phyloP scores from a whole-genome alignment of 2,113 vertebrate species.

The Psephotus haematonotus region DNA sequence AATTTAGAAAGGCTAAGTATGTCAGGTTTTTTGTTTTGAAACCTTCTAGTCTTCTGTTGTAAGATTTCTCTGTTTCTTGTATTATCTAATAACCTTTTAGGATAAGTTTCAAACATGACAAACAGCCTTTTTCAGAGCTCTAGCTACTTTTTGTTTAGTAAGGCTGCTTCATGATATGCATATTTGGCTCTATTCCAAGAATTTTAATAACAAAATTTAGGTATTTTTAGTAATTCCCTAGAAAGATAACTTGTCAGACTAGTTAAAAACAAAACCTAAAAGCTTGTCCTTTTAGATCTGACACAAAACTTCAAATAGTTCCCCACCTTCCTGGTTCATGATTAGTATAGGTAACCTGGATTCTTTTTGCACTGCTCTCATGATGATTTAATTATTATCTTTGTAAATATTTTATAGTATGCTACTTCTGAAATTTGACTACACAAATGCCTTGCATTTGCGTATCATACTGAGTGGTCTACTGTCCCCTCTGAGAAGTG shows the following conservation, averaged over 20 bases:
- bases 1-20: not conserved
- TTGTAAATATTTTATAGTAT: not conserved
- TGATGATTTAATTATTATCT: not conserved
- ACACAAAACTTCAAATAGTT: not conserved
- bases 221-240: not conserved
- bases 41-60: not conserved
- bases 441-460: not conserved
- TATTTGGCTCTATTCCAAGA: not conserved
- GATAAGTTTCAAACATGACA: not conserved
- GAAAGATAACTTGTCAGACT: not conserved
- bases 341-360: not conserved
- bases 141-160: not conserved
- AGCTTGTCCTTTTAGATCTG: not conserved
- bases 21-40: not conserved
- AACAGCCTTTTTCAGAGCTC: not conserved
- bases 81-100: not conserved
- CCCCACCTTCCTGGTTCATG: rapidly evolving
- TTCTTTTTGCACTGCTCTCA: not conserved
- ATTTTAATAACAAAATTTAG: not conserved
- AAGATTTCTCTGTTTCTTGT: not conserved
- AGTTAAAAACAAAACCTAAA: not conserved
- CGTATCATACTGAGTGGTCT: not conserved
- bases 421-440: not conserved
- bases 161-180: not conserved
- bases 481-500: not conserved